These are phyloP conservation scores for Hucho hucho DNA, from an alignment of 2,113 vertebrate species.

Conservation along the genomic window DNA sequence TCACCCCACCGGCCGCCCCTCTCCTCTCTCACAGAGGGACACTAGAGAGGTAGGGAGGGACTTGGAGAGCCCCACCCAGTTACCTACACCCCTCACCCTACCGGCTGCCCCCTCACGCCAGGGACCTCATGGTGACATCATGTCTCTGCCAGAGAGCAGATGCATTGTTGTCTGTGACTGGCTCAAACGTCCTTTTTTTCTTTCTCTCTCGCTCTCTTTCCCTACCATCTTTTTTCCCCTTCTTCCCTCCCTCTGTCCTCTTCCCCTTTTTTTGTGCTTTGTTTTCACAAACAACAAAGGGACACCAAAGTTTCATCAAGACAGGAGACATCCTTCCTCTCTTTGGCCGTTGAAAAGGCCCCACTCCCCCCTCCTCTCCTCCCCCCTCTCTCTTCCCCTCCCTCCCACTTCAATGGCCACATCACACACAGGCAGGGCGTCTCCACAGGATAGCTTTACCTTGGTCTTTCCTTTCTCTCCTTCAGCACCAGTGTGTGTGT, in stretches of 20 bases:
- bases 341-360: slow-evolving; percentile 55
- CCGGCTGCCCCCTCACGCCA: slow-evolving; percentile 10
- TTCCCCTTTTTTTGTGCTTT: slow-evolving; percentile 65
- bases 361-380: slow-evolving; percentile 13
- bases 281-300: slow-evolving; percentile 69
- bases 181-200: slow-evolving; percentile 28
- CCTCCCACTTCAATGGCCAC: slow-evolving; percentile 59
- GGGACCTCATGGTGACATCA: slow-evolving; percentile 66
- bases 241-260: slow-evolving; percentile 32
- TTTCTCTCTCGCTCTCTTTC: slow-evolving; percentile 32
- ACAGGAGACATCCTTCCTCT: slow-evolving; percentile 63
- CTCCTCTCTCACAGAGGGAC: no score
- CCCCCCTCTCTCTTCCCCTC: slow-evolving; percentile 38
- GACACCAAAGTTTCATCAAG: slow-evolving; percentile 64
- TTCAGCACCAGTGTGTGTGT: slow-evolving; percentile 20
- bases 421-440: slow-evolving; percentile 50
- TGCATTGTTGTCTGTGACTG: slow-evolving; percentile 65
- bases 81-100: no score
- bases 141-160: slow-evolving; percentile 62
- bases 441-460: slow-evolving; percentile 58
- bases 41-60: no score
- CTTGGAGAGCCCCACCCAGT: no score
- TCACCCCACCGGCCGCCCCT: no score
- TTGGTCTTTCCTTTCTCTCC: slow-evolving; percentile 50
- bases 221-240: slow-evolving; percentile 31